Base-by-base conservation (phyloP, 2,888 invertebrate species). In the Dorcus hopei region DNA sequence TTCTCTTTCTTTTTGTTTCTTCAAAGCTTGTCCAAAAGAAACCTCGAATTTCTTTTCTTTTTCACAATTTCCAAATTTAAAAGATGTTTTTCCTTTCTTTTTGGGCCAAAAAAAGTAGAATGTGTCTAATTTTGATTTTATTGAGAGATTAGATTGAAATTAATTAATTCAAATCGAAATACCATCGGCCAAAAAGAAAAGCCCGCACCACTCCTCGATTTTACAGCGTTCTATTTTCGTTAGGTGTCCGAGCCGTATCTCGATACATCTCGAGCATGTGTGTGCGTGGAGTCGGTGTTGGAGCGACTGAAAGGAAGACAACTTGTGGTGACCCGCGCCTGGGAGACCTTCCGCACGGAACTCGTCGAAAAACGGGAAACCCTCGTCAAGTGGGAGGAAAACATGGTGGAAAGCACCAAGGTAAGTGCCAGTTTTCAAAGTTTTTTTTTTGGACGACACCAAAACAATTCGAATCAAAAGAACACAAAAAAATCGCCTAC, bases 271-370 rank as follows among this genome's bases (percentile, higher is more conserved):
- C 82, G 85, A 73, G 87, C 89, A 64, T 80, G 84, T 72, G 77
- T 83, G 68, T 86, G 87, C 77, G 85, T 89, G 66, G 85, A 88
- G 76, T 84, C 86, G 58, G 81, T 87, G 68, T 79, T 89, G 75
- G 87, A 88, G 70, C 83, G 85, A 66, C 84, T 89, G 70, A 83
- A 84, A 65, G 83, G 83, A 76, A 80, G 86, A 63, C 86, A 87
- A 77, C 77, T 85, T 68, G 80, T 81, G 69, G 81, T 90, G 65
- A 85, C 85, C 63, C 85, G 86, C 65, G 85, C 85, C 73, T 88
- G 89, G 84, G 86, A 89, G 74, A 84, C 83, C 72, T 89, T 87
- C 85, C 85, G 87, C 71, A 85, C 84, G 59, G 85, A 83, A 62
- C 82, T 89, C 62, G 82, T 83, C 57, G 84, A 85, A 74, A 81